These are phyloP conservation scores for Taeniopygia guttata DNA, from an alignment of 2,797 vertebrate species.

Conservation along the genomic window DNA sequence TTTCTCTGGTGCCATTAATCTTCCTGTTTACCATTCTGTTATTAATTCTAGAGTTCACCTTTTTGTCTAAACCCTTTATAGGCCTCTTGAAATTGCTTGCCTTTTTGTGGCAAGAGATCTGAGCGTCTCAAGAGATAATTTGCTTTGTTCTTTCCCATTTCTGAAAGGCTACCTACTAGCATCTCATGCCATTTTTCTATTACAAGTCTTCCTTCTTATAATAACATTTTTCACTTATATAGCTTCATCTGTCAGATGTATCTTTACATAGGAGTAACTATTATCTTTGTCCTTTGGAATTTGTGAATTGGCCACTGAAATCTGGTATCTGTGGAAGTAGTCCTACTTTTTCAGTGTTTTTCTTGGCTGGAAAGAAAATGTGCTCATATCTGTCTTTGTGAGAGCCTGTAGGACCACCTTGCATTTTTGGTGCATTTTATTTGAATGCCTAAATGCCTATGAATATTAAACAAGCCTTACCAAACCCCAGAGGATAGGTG, in stretches of 20 bases:
- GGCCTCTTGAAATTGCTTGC: constrained; percentile 49
- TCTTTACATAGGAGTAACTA: background rate
- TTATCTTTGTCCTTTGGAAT: background rate
- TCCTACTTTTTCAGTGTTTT: background rate
- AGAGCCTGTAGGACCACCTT: constrained; percentile 20
- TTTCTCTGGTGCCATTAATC: constrained; percentile 69
- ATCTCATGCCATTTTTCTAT: background rate
- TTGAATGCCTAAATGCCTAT: background rate
- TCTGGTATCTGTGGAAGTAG: background rate
- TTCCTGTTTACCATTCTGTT: constrained; percentile 67
- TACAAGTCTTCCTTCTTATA: background rate
- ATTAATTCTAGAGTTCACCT: constrained; percentile 67
- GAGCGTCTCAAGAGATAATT: constrained; percentile 14
- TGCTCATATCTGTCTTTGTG: background rate
- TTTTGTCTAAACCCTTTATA: constrained; percentile 65
- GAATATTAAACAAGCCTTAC: constrained; percentile 33
- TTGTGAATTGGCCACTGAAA: background rate
- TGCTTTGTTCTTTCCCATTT: constrained; percentile 50
- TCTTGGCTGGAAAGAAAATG: background rate
- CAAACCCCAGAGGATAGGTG: background rate
- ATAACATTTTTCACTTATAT: constrained; percentile 16
- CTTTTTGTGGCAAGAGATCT: constrained; percentile 42
- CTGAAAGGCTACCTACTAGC: constrained; percentile 29
- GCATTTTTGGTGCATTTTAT: constrained; percentile 19
- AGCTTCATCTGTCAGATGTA: background rate